Percentiles rank a stretch among this genome's conserved stretches.
Evolutionary conservation across 1,140 invertebrate species (phyloP).

Genomic region (Scylla paramamosain): DNA sequence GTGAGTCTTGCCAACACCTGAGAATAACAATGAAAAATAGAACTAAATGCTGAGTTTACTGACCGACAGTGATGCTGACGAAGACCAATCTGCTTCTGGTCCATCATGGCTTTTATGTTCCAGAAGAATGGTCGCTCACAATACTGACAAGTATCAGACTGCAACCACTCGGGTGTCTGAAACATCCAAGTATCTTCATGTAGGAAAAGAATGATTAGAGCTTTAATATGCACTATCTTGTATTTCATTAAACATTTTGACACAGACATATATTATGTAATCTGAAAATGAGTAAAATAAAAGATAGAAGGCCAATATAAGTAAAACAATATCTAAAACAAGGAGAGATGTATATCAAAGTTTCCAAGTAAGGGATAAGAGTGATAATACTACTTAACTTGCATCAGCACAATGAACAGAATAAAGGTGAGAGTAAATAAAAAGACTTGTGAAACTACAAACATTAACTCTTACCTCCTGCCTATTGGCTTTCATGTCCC

Average conservation of each 20-base stretch:
- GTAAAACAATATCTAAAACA: not conserved
- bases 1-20: not conserved
- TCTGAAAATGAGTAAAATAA: not conserved
- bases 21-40: not conserved
- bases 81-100: conserved; percentile 93
- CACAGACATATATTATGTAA: not conserved
- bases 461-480: conserved; percentile 84
- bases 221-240: not conserved
- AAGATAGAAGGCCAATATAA: not conserved
- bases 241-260: not conserved
- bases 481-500: conserved; percentile 94
- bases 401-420: too few species aligned
- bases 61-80: conserved; percentile 92
- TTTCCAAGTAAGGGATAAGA: too few species aligned
- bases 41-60: not conserved
- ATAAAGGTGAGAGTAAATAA: too few species aligned
- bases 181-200: conserved; percentile 76
- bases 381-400: too few species aligned
- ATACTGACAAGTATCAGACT: conserved; percentile 95
- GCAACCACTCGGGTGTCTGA: conserved; percentile 95
- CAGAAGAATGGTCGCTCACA: conserved; percentile 98
- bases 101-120: conserved; percentile 99
- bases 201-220: conserved; percentile 29
- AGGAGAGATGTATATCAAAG: too few species aligned
- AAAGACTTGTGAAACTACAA: too few species aligned